Conservation (phyloP, 2,113 vertebrate genomes). For the Excalfactoria chinensis region DNA sequence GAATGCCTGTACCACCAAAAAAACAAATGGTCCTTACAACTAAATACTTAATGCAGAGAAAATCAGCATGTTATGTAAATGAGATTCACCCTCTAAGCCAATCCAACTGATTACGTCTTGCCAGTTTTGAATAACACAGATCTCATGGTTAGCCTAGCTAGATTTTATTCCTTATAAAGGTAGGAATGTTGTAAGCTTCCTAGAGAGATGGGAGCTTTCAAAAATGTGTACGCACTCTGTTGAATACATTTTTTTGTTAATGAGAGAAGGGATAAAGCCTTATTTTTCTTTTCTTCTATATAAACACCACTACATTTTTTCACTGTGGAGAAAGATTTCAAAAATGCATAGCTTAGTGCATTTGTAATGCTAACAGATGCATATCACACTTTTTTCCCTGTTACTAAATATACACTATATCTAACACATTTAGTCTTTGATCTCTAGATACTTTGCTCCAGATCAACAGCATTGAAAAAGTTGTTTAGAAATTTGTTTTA, state of each 20-base stretch:
- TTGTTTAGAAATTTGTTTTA: neutral
- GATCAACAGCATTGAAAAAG: neutral
- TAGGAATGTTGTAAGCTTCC: neutral
- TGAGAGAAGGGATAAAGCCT: neutral
- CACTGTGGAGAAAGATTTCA: neutral
- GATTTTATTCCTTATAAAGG: neutral
- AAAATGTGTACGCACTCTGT: neutral
- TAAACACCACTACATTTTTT: neutral
- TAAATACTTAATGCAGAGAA: neutral
- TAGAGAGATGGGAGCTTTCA: neutral
- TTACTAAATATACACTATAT: neutral
- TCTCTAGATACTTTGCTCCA: neutral
- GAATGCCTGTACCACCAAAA: no score
- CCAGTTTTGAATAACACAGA: neutral
- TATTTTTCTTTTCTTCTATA: neutral
- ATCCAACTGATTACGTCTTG: neutral
- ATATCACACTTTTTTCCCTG: neutral
- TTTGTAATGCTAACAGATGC: neutral
- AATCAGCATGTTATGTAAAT: neutral
- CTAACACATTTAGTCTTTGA: accelerated
- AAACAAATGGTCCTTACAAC: neutral
- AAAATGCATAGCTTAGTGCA: neutral
- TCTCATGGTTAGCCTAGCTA: neutral
- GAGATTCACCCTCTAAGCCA: conserved; percentile 22
- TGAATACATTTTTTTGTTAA: conserved; percentile 14